Evolutionary conservation across 2,113 vertebrate species (phyloP).

Genomic region (Sylvietta virens): DNA sequence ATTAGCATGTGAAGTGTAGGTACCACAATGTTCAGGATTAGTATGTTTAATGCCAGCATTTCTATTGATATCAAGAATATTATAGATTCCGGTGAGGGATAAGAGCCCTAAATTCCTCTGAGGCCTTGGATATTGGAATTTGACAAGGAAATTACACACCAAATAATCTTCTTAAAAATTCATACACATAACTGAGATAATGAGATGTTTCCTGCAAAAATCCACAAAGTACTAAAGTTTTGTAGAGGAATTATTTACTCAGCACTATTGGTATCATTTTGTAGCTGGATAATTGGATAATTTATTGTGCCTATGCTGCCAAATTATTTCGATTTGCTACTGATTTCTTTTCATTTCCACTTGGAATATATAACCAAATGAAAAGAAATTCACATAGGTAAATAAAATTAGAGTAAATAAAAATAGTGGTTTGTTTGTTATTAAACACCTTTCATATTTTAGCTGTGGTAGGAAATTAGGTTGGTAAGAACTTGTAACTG

Average conservation of each 20-base stretch:
- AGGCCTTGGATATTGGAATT: constrained; percentile 18
- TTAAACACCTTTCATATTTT: neutral
- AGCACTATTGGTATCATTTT: neutral
- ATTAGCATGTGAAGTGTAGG: constrained; percentile 27
- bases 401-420: neutral
- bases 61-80: neutral
- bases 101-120: neutral
- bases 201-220: constrained; percentile 12
- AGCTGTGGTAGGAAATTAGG: neutral
- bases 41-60: neutral
- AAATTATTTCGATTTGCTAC: neutral
- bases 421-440: neutral
- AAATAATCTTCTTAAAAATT: constrained; percentile 33
- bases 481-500: neutral
- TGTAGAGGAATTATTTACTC: constrained; percentile 3
- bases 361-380: neutral
- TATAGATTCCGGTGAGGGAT: neutral
- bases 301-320: neutral
- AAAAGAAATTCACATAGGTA: neutral
- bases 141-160: constrained; percentile 27
- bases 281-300: neutral
- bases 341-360: constrained; percentile 7
- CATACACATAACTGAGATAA: constrained; percentile 22
- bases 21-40: neutral
- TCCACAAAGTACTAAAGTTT: neutral